Conservation (phyloP, 2,797 vertebrate species). For the Gymnoscopelus microlampas region DNA sequence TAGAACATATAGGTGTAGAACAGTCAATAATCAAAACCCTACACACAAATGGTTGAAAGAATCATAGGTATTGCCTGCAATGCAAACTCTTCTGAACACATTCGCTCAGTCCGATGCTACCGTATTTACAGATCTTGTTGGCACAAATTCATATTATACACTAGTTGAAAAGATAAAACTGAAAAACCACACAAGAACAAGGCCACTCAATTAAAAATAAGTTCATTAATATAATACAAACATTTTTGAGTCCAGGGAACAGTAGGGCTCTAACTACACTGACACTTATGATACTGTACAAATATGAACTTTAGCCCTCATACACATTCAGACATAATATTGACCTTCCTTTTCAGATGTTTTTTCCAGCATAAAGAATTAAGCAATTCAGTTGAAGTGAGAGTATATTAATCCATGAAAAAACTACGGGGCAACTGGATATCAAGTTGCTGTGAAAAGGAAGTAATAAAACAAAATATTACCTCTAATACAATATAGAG, state of each 20-base stretch:
- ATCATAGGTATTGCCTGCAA: no score
- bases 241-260: conserved; percentile 4
- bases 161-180: background rate
- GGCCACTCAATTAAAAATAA: conserved; percentile 3
- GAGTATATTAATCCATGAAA: no score
- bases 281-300: background rate
- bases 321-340: no score
- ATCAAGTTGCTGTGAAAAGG: no score
- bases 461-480: background rate
- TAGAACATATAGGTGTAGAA: conserved; percentile 30
- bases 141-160: conserved; percentile 17
- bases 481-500: background rate
- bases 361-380: no score
- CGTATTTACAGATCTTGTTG: conserved; percentile 24
- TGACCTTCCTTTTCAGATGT: no score
- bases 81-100: conserved; percentile 9
- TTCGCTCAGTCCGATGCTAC: conserved; percentile 3
- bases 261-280: conserved; percentile 5
- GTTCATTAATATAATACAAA: background rate
- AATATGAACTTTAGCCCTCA: no score
- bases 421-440: no score
- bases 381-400: no score
- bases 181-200: conserved; percentile 25
- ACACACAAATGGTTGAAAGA: background rate
- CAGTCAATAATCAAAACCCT: background rate